Percentiles rank a stretch among this genome's conserved stretches.
Conservation (phyloP, 2,797 vertebrate genomes). For the Mareca penelope region DNA sequence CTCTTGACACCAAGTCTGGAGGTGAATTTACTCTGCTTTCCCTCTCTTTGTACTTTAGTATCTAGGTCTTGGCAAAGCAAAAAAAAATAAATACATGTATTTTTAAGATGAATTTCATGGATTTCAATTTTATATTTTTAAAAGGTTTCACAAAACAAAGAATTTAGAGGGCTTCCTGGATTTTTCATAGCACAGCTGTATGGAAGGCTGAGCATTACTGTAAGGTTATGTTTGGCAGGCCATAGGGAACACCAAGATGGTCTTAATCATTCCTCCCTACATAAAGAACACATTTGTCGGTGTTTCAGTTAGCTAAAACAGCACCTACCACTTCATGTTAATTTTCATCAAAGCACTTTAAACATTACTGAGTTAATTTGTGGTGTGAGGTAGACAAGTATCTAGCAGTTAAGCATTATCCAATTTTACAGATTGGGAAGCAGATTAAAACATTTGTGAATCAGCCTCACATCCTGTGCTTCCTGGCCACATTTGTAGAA, state of each 20-base stretch:
- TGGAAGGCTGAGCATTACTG: neutral
- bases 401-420: neutral
- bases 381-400: neutral
- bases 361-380: neutral
- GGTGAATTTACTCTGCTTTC: neutral
- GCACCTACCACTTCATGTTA: neutral
- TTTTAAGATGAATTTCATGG: neutral
- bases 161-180: neutral
- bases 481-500: accelerated
- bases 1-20: neutral
- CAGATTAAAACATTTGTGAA: neutral
- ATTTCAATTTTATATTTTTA: neutral
- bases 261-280: neutral
- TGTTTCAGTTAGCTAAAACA: neutral
- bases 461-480: neutral
- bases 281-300: neutral
- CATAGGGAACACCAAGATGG: neutral
- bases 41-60: neutral
- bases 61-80: neutral
- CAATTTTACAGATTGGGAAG: neutral
- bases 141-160: neutral
- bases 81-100: neutral
- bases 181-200: neutral
- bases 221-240: neutral
- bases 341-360: neutral